Conservation (phyloP, 2,113 vertebrate species). For the Microcebus jonahi region DNA sequence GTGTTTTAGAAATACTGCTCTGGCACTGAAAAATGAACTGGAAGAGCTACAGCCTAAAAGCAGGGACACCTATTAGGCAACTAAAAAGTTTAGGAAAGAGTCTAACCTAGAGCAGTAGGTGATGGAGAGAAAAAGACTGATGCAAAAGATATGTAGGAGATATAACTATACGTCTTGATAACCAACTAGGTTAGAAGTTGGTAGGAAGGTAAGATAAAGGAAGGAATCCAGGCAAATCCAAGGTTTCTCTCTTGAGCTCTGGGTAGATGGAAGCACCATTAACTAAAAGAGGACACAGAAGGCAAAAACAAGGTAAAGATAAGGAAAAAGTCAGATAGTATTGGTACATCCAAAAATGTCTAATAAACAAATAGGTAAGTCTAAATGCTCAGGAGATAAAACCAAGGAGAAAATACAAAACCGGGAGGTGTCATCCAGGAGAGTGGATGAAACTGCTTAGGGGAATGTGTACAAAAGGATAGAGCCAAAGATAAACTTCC, state of each 20-base stretch:
- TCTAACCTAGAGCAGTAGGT: neutral
- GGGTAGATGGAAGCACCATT: neutral
- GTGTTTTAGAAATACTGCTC: neutral
- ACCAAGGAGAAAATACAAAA: conserved; percentile 25
- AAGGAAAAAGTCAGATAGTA: neutral
- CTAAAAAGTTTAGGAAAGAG: neutral
- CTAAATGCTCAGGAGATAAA: conserved; percentile 13
- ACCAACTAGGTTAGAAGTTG: neutral
- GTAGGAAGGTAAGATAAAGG: neutral
- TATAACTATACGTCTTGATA: neutral
- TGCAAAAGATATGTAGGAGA: neutral
- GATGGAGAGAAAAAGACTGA: neutral
- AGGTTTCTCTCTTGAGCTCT: neutral
- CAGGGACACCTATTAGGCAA: neutral
- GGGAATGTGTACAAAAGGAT: neutral
- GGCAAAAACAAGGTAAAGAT: neutral
- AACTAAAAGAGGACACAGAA: neutral
- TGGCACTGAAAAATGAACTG: neutral
- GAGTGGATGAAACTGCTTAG: neutral
- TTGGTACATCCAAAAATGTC: neutral
- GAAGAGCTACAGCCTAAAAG: neutral
- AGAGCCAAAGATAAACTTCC: neutral
- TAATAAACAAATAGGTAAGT: neutral
- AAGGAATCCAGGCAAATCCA: neutral
- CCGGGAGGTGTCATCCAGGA: neutral